phyloP scores from a whole-genome alignment of 2,797 vertebrate species.

The Choloepus didactylus region DNA sequence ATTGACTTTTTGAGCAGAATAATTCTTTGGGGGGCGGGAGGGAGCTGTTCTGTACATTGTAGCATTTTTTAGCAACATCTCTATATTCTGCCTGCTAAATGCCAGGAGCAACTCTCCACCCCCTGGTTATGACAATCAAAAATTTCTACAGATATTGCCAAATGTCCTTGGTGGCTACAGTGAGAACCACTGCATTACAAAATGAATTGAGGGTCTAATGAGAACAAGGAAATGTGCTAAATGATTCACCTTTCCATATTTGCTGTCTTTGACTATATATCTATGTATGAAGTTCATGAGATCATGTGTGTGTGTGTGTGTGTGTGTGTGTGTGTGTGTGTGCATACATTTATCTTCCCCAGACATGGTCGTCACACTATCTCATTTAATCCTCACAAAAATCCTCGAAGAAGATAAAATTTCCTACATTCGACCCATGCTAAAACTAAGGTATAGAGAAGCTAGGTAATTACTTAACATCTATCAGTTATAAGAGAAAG shows the following conservation, averaged over 20 bases:
- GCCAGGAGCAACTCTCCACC: not conserved
- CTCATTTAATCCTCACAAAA: not conserved
- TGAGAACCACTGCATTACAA: not conserved
- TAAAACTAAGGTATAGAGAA: not conserved
- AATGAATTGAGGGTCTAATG: not conserved
- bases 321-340: too few relatives aligned
- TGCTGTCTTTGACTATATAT: not conserved
- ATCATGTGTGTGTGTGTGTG: too few relatives aligned
- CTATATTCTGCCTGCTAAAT: not conserved
- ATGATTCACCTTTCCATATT: not conserved
- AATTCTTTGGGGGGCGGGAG: not conserved
- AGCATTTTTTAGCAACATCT: not conserved
- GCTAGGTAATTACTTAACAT: not conserved
- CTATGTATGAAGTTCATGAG: not conserved
- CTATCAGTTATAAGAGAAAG: not conserved
- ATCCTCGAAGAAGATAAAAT: not conserved
- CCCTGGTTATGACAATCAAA: not conserved
- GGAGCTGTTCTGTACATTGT: not conserved
- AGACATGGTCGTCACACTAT: not conserved
- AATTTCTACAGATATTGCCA: not conserved
- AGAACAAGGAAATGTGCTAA: not conserved
- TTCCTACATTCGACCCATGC: not conserved
- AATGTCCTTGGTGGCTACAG: not conserved
- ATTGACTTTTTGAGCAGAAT: not conserved
- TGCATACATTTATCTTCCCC: not conserved